Conservation (phyloP, 2,113 vertebrate genomes). For the Lichenostomus cassidix region DNA sequence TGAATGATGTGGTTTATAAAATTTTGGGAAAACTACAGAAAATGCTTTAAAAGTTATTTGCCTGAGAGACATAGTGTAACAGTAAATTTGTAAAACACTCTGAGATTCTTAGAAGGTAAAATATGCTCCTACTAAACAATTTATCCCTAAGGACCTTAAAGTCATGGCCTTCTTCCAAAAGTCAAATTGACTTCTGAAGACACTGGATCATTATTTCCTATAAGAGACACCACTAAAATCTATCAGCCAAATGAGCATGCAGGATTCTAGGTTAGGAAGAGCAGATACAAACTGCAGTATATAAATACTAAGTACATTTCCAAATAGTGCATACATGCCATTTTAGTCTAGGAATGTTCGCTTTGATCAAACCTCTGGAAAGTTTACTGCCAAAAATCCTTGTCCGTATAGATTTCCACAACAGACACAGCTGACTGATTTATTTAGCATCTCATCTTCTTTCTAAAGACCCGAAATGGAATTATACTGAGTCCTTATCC, state of each 20-base stretch:
- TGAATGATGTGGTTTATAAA: not conserved
- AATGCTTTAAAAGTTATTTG: not conserved
- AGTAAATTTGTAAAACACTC: not conserved
- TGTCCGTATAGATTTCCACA: not conserved
- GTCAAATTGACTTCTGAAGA: not conserved
- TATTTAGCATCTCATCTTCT: slow-evolving; percentile 6
- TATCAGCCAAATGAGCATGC: not conserved
- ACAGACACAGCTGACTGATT: slow-evolving; percentile 18
- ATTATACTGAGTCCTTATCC: not conserved
- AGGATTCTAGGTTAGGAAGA: not conserved
- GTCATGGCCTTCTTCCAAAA: not conserved
- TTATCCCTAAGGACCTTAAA: not conserved
- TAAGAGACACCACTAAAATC: not conserved
- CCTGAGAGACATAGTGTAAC: not conserved
- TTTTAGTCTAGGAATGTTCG: not conserved
- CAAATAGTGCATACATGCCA: not conserved
- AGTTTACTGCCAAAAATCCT: slow-evolving; percentile 30
- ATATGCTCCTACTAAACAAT: not conserved
- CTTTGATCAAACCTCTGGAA: slow-evolving; percentile 31
- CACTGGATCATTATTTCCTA: not conserved
- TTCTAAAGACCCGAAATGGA: slow-evolving; percentile 31
- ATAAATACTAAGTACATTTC: slow-evolving; percentile 32
- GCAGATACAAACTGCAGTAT: not conserved
- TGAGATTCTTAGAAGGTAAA: not conserved
- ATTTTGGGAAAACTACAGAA: not conserved